Base-by-base conservation (phyloP, 23 tunicate species). In the Trididemnum clinides region DNA sequence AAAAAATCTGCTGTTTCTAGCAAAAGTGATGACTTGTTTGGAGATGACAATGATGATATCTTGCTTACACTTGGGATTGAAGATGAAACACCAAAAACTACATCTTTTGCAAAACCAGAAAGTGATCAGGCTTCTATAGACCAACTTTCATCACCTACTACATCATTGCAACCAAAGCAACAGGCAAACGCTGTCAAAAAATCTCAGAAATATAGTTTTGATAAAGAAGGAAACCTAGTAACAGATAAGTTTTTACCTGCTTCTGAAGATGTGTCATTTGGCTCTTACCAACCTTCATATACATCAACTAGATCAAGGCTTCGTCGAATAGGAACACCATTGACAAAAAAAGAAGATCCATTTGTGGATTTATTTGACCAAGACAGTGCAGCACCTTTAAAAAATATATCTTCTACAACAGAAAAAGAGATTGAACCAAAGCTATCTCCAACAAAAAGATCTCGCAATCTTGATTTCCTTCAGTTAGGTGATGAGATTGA, bases 171-270 rank as follows among this genome's bases (percentile, higher is more conserved):
- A n/a, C n/a, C n/a, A n/a, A n/a, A n/a, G n/a, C n/a, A n/a, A n/a
- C n/a, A 44, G 15, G 12, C 54, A 15, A 44, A 10, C 15, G 12
- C 54, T 44, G 12, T 44, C 54, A 44, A 2, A 77, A 77, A 32
- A 49, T 39, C 20, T 0, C 82, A 26, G 22, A 82, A 82, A 82
- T 59, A 32, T 30, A 34, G 26, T 18, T 86, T 86, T 86, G 90
- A 86, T 44, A 86, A 86, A 26, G 90, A 86, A 63, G 90, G 90
- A 30, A 86, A 86, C 64, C 54, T 86, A 35, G 37, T 86, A 7
- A 77, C 44, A 86, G 90, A 84, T 86, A 26, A 54, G 54, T 18
- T 28, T 44, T 15, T n/a, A n/a, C 26, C 73, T 38, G 37, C 49
- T 18, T 32, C 50, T 4, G 80, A 71, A 25, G 96, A 86, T 51